These are phyloP conservation scores for Columba livia DNA, from an alignment of 2,113 vertebrate genomes.

Conservation along the genomic window DNA sequence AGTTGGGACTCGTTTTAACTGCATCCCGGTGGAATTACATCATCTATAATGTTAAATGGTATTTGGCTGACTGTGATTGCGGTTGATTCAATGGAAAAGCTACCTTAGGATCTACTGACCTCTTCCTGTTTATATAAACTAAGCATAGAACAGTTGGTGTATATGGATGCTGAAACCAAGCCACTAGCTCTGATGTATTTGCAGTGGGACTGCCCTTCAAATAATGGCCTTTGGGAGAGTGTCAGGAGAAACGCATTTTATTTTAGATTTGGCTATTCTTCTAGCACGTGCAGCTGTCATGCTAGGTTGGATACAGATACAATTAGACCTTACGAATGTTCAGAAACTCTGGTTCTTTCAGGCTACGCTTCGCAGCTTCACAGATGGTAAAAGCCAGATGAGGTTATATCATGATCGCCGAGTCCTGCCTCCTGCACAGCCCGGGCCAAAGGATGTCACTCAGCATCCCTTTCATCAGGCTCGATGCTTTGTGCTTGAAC, in stretches of 20 bases:
- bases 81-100: background rate
- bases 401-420: background rate
- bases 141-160: background rate
- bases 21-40: background rate
- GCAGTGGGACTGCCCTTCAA: background rate
- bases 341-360: slow-evolving; percentile 3
- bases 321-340: background rate
- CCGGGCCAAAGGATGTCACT: background rate
- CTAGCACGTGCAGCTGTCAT: background rate
- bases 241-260: background rate
- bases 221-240: background rate
- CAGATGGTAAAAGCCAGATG: slow-evolving; percentile 22
- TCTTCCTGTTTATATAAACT: background rate
- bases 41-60: background rate
- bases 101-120: background rate
- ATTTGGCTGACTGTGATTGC: slow-evolving; percentile 10
- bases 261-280: background rate
- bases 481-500: background rate
- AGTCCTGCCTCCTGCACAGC: background rate
- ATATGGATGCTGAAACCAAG: background rate
- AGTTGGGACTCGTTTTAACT: background rate
- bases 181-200: background rate
- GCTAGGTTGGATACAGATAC: background rate
- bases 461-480: background rate
- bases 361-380: background rate